phyloP scores from a whole-genome alignment of 2,888 invertebrate genomes.

The Romanomermis culicivorax region DNA sequence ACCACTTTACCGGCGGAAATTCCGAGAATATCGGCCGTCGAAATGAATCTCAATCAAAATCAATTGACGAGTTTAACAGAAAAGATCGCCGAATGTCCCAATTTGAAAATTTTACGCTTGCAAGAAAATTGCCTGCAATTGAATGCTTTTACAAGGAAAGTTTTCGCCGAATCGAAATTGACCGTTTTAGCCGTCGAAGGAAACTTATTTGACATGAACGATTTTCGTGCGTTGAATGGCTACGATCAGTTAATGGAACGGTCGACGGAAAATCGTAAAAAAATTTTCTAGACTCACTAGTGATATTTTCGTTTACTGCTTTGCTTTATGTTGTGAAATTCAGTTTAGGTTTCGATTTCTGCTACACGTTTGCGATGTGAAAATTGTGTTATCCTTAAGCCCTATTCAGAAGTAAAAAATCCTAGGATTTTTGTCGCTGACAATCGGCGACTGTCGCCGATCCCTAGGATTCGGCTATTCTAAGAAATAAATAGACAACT shows the following conservation, averaged over 20 bases:
- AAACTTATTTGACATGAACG: slow-evolving; percentile 78
- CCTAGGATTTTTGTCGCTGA: too few relatives aligned
- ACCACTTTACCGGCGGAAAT: slow-evolving; percentile 51
- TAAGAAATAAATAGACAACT: too few relatives aligned
- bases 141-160: slow-evolving; percentile 45
- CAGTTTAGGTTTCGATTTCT: too few relatives aligned
- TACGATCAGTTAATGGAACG: slow-evolving; percentile 80
- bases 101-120: slow-evolving; percentile 66
- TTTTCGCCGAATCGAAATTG: slow-evolving; percentile 65
- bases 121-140: slow-evolving; percentile 84
- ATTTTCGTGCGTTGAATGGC: slow-evolving; percentile 61
- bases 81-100: slow-evolving; percentile 46
- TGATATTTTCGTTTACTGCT: too few relatives aligned
- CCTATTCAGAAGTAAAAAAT: too few relatives aligned
- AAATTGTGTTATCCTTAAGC: too few relatives aligned
- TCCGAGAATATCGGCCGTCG: slow-evolving; percentile 51
- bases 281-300: too few relatives aligned
- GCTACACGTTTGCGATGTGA: too few relatives aligned
- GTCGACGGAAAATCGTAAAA: slow-evolving; percentile 84
- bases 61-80: slow-evolving; percentile 40
- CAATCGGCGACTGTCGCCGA: too few relatives aligned
- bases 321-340: too few relatives aligned
- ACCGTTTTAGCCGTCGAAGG: slow-evolving; percentile 70
- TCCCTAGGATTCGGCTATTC: too few relatives aligned
- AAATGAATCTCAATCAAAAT: slow-evolving; percentile 85